These are phyloP conservation scores for Umimayanthus kanabou DNA, from an alignment of 92 coral and sea anemone species.

Conservation along the genomic window DNA sequence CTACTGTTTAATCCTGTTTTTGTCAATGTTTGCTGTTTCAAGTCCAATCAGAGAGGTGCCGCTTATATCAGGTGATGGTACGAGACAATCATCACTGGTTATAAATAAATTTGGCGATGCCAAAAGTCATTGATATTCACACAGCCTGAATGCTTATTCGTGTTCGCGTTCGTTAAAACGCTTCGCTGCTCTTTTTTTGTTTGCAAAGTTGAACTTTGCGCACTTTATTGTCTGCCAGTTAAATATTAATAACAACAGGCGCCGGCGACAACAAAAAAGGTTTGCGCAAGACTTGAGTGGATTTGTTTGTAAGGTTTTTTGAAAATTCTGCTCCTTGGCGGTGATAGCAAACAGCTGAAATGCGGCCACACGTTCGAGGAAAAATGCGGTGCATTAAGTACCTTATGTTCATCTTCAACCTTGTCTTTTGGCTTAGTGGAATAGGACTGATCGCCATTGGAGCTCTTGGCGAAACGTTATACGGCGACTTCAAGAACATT, in stretches of 20 bases:
- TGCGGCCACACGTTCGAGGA: slow-evolving; percentile 54
- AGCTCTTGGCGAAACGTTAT: slow-evolving; percentile 66
- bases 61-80: too few species aligned
- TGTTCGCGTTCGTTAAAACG: too few species aligned
- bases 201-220: not conserved
- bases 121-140: too few species aligned
- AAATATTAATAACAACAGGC: not conserved
- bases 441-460: slow-evolving; percentile 67
- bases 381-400: slow-evolving; percentile 72
- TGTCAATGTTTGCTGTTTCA: too few species aligned
- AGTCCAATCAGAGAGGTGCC: too few species aligned
- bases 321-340: too few species aligned
- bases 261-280: not conserved
- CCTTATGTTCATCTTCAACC: slow-evolving; percentile 61
- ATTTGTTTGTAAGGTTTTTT: not conserved
- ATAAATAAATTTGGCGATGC: too few species aligned
- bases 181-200: slow-evolving; percentile 12
- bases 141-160: too few species aligned
- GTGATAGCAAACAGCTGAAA: slow-evolving; percentile 17
- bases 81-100: too few species aligned
- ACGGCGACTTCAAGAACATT: slow-evolving; percentile 64
- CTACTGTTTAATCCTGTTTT: too few species aligned
- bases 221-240: slow-evolving; percentile 3
- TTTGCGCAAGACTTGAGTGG: slow-evolving; percentile 24
- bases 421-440: slow-evolving; percentile 61